A percentile compares a stretch with the other conserved stretches of the same genome.
Evolutionary conservation across 2,113 vertebrate species (phyloP).

Genomic region (Rafetus swinhoei): DNA sequence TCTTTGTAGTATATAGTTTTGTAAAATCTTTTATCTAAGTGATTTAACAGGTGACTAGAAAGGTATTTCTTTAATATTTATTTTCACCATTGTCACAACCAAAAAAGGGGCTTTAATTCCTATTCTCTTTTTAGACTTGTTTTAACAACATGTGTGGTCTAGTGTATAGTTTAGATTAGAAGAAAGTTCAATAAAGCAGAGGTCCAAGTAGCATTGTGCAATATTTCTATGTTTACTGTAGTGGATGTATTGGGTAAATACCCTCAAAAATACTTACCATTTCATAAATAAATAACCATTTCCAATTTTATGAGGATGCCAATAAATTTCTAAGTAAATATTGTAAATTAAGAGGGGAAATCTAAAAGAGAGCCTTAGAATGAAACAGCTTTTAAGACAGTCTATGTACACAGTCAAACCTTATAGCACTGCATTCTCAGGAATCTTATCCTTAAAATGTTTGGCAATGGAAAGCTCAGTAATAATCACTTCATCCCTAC

Average conservation of each 20-base stretch:
- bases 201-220: conserved; percentile 70
- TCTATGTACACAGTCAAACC: neutral
- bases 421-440: neutral
- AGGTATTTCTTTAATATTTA: conserved; percentile 27
- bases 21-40: conserved; percentile 24
- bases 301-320: conserved; percentile 54
- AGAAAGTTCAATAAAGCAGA: conserved; percentile 69
- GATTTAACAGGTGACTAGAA: conserved; percentile 64
- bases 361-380: neutral
- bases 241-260: conserved; percentile 49
- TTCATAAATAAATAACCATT: conserved; percentile 64
- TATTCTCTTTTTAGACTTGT: conserved; percentile 54
- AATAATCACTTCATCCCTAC: neutral
- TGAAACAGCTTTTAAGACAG: neutral
- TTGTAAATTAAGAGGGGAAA: conserved; percentile 28
- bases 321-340: conserved; percentile 49
- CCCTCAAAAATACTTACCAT: conserved; percentile 50
- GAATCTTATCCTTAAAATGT: neutral
- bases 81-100: conserved; percentile 10
- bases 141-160: conserved; percentile 78
- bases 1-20: neutral
- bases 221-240: conserved; percentile 70
- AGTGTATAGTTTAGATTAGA: conserved; percentile 78
- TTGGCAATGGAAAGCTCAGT: neutral
- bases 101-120: neutral